Conservation (phyloP, 1,140 invertebrate genomes). For the Platyscapa corneri region DNA sequence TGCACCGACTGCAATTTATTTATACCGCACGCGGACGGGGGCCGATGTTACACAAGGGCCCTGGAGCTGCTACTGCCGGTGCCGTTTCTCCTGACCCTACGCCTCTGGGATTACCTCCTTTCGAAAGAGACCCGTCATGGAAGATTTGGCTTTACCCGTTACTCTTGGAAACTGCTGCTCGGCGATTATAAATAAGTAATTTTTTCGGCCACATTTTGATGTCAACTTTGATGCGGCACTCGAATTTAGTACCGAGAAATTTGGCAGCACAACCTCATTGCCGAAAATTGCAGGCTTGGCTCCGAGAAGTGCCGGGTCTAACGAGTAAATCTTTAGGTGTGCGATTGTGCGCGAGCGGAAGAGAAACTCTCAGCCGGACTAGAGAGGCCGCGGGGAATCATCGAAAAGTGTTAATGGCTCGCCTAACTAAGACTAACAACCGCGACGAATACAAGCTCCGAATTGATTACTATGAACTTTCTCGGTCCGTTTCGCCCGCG, state of each 20-base stretch:
- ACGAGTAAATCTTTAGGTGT: neutral
- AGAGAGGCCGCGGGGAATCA: neutral
- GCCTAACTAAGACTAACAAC: neutral
- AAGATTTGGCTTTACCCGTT: no score
- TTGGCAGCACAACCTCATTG: neutral
- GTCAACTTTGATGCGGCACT: neutral
- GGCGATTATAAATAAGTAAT: neutral
- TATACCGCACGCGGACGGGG: neutral
- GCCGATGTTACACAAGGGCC: neutral
- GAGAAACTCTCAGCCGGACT: no score
- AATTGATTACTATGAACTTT: neutral
- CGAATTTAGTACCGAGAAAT: neutral
- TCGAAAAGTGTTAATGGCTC: no score
- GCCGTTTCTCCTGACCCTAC: no score
- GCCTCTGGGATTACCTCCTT: neutral
- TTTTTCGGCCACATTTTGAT: neutral
- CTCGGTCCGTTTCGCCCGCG: neutral
- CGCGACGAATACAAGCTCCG: neutral
- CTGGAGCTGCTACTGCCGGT: neutral
- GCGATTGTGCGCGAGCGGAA: neutral
- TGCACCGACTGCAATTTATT: neutral
- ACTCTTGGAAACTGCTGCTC: no score
- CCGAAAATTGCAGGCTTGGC: neutral
- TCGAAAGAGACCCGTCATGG: no score
- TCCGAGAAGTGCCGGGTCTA: neutral